These are phyloP conservation scores for Smittia aterrima DNA, from an alignment of 2,888 invertebrate genomes.

Conservation along the genomic window DNA sequence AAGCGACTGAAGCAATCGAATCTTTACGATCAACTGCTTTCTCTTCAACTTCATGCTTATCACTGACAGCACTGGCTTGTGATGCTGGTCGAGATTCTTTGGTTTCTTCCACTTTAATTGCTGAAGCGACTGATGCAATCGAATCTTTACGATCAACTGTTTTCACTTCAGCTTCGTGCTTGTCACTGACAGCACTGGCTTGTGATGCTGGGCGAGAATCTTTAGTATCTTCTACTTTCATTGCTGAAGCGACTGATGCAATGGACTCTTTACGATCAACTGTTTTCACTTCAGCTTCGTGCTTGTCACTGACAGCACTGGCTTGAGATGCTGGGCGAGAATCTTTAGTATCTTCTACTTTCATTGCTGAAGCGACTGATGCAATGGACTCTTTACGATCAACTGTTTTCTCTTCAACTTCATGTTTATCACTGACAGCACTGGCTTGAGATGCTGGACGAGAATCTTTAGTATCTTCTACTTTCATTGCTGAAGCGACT, in stretches of 20 bases:
- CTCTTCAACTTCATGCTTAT: conserved; percentile 28
- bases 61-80: neutral
- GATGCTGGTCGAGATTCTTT: conserved; percentile 42
- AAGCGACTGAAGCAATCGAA: neutral
- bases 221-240: conserved; percentile 34
- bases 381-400: conserved; percentile 10
- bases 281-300: conserved; percentile 24
- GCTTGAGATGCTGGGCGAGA: conserved; percentile 38
- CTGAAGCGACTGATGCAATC: neutral
- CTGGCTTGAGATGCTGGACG: conserved; percentile 43
- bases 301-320: conserved; percentile 37
- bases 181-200: conserved; percentile 45
- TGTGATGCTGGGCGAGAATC: conserved; percentile 45
- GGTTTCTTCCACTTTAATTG: neutral
- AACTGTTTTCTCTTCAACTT: conserved; percentile 39
- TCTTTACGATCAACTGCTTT: conserved; percentile 25
- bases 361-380: neutral
- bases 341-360: neutral
- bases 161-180: neutral
- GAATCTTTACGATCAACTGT: conserved; percentile 28
- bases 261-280: conserved; percentile 11
- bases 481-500: conserved; percentile 1
- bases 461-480: conserved; percentile 7
- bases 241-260: neutral
- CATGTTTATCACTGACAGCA: conserved; percentile 42